Evolutionary conservation across 2,888 invertebrate species (phyloP), one percentile per base, ranked within the genome.

Genomic region (Drosophila melanosoma): DNA sequence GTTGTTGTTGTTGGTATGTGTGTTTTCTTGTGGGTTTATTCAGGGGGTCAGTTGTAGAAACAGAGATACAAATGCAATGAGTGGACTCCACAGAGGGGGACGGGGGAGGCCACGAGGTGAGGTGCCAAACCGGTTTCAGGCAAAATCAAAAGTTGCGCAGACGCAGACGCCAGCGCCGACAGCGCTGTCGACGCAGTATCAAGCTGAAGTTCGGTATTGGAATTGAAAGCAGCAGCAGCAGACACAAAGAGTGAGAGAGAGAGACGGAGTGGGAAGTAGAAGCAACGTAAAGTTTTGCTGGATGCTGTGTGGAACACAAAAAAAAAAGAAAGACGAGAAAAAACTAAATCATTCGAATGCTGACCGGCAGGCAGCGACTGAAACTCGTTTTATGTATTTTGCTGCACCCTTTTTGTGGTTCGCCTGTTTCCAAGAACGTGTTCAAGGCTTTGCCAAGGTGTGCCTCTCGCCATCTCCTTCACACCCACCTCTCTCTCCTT

Each of bases 61-160:
- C 42, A 52, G 61, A 60, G 59, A 69, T 48, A 62, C 61, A n/a
- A 60, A 42, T 64, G 40, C 69, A 61, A 70, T 38, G 60, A 70
- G 70, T 63, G 75, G 63, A 76, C 77, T 74, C 69, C 75, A 40
- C 36, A 74, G 60, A 68, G 57, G 17, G 67, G 57, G 61, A 59
- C 42, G 63, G 57, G 3, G 20, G 60, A 59, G 57, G 56, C 74
- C 69, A 59, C 57, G 49, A 42, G 66, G 58, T 40, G 60, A 71
- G 73, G 66, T 56, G 63, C 33, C 57, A 67, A 89, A 87, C 90
- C 87, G 87, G 87, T 87, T 87, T 81, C 74, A 76, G 84, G 87
- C 89, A 87, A 87, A 87, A 90, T 88, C 88, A 87, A 87, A 87
- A 87, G 87, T 87, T 83, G 86, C 83, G 87, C 82, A 75, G 89